Evolutionary conservation across 2,113 vertebrate genomes (phyloP).

Genomic region (Crypturellus undulatus): DNA sequence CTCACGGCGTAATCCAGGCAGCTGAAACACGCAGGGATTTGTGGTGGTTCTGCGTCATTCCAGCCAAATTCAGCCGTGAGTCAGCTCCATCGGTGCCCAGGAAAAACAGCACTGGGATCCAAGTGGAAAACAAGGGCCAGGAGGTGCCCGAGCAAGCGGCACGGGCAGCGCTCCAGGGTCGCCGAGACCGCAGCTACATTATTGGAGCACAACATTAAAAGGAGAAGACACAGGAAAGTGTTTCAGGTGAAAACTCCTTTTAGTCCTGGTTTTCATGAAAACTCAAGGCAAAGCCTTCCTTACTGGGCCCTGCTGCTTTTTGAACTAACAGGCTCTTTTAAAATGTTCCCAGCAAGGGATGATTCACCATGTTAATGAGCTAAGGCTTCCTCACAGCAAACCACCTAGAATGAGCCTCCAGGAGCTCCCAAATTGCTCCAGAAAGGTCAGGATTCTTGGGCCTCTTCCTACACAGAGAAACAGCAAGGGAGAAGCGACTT

Average conservation of each 20-base stretch:
- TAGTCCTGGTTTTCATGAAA: not conserved
- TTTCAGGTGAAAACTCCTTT: fast-evolving
- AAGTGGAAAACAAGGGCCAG: not conserved
- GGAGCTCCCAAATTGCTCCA: not conserved
- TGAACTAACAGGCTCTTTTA: not conserved
- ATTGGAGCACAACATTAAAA: not conserved
- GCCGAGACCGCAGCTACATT: fast-evolving
- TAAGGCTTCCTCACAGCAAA: not conserved
- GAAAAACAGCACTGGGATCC: fast-evolving
- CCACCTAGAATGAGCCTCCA: not conserved
- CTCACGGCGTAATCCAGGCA: fast-evolving
- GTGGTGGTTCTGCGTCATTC: not conserved
- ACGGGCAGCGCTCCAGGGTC: not conserved
- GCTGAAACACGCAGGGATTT: fast-evolving
- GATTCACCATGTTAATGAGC: fast-evolving
- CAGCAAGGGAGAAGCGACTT: not conserved
- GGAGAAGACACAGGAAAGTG: fast-evolving
- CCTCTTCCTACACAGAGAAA: not conserved
- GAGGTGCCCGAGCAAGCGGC: not conserved
- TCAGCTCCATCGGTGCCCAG: not conserved
- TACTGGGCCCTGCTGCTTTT: not conserved
- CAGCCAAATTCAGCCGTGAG: not conserved
- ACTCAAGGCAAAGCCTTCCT: not conserved
- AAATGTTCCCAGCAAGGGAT: not conserved
- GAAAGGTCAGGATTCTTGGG: not conserved